Evolutionary conservation across 2,797 vertebrate genomes (phyloP).

Genomic region (Ptychobarbus kaznakovi): DNA sequence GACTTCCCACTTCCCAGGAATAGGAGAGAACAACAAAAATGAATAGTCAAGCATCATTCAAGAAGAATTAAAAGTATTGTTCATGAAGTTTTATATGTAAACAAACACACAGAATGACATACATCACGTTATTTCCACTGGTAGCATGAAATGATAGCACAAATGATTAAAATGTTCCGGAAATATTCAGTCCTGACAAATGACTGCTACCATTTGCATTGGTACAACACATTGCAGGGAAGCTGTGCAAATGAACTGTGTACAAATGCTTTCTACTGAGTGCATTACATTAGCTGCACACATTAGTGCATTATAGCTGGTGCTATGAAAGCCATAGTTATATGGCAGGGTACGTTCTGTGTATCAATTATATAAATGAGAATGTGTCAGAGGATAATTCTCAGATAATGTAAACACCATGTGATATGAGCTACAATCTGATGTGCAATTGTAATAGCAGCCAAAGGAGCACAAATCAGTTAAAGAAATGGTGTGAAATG

Average conservation of each 20-base stretch:
- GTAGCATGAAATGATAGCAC: not conserved
- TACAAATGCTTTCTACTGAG: slow-evolving; percentile 15
- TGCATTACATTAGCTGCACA: slow-evolving; percentile 28
- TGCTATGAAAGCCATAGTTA: slow-evolving; percentile 5
- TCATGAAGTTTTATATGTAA: not conserved
- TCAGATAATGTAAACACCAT: slow-evolving; percentile 15
- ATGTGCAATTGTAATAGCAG: not conserved
- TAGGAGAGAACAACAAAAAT: not conserved
- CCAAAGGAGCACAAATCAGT: not conserved
- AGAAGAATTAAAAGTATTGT: not conserved
- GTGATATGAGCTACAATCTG: not conserved
- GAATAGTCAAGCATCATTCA: not conserved
- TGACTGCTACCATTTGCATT: slow-evolving; percentile 9
- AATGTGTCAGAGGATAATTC: not conserved
- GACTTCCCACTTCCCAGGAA: not conserved
- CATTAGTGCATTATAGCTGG: slow-evolving; percentile 16
- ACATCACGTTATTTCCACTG: not conserved
- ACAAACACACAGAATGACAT: not conserved
- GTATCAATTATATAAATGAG: slow-evolving; percentile 39
- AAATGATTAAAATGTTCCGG: slow-evolving; percentile 22
- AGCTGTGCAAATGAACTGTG: slow-evolving; percentile 39
- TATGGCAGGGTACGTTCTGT: not conserved
- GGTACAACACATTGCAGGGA: slow-evolving; percentile 4
- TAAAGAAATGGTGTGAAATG: not conserved
- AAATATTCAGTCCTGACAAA: slow-evolving; percentile 35